Conservation (phyloP, 2,888 invertebrate genomes). For the Lepetodrilus schrolli region DNA sequence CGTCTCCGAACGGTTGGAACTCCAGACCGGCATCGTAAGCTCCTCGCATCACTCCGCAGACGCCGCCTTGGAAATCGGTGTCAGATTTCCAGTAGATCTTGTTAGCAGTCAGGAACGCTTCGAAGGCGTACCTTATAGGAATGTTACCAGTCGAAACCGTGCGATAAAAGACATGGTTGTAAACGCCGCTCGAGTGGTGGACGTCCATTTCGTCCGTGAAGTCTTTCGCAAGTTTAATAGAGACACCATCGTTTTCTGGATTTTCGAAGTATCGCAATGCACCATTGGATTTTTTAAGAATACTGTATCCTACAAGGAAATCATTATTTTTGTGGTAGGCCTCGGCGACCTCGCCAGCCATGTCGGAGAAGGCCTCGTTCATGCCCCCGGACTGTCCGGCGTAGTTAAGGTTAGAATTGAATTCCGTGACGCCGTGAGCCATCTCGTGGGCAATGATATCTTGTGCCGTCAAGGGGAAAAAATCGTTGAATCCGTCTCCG, state of each 20-base stretch:
- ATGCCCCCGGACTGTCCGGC: conserved; percentile 43
- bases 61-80: conserved; percentile 41
- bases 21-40: conserved; percentile 49
- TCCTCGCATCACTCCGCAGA: conserved; percentile 50
- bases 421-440: conserved; percentile 49
- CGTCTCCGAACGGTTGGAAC: conserved; percentile 31
- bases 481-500: conserved; percentile 43
- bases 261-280: conserved; percentile 40
- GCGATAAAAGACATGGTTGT: conserved; percentile 47
- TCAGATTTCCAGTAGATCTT: conserved; percentile 49
- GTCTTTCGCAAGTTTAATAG: conserved; percentile 43
- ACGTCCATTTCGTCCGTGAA: conserved; percentile 43
- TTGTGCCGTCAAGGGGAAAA: conserved; percentile 42
- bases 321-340: conserved; percentile 38
- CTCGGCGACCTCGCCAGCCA: conserved; percentile 48
- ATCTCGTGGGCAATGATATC: conserved; percentile 53
- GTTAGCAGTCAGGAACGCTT: conserved; percentile 47
- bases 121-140: conserved; percentile 42
- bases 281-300: conserved; percentile 28
- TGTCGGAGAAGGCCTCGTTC: conserved; percentile 50
- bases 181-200: conserved; percentile 51
- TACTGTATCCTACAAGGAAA: conserved; percentile 39
- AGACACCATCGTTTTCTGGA: conserved; percentile 45
- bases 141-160: conserved; percentile 2
- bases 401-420: conserved; percentile 44